phyloP scores from a whole-genome alignment of 2,113 vertebrate species.

The Bufo gargarizans region DNA sequence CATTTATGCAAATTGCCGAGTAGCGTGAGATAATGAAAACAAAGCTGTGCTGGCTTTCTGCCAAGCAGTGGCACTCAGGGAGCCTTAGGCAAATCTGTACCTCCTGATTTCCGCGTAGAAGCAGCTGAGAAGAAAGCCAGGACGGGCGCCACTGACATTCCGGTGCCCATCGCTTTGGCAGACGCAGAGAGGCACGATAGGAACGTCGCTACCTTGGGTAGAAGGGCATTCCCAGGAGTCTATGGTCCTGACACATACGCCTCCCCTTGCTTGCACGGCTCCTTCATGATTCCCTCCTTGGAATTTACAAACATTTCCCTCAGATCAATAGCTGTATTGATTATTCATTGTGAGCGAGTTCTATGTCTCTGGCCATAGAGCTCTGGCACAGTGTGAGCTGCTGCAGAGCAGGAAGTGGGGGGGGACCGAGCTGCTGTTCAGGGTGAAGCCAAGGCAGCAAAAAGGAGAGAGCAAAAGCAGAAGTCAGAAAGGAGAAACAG shows the following conservation, averaged over 20 bases:
- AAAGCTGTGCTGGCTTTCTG: conserved; percentile 80
- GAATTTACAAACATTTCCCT: conserved; percentile 87
- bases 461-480: conserved; percentile 64
- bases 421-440: conserved; percentile 66
- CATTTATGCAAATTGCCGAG: conserved; percentile 80
- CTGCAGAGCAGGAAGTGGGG: conserved; percentile 67
- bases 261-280: conserved; percentile 47
- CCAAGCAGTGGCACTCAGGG: conserved; percentile 76
- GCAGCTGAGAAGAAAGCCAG: conserved; percentile 76
- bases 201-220: conserved; percentile 46
- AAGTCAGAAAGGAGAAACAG: conserved; percentile 60
- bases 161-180: conserved; percentile 73
- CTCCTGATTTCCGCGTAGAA: conserved; percentile 73
- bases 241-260: conserved; percentile 45
- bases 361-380: conserved; percentile 83
- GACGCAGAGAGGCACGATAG: conserved; percentile 63
- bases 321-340: conserved; percentile 87
- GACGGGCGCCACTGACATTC: conserved; percentile 71
- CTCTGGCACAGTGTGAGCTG: conserved; percentile 76
- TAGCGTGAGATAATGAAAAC: conserved; percentile 81
- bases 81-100: conserved; percentile 75
- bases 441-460: conserved; percentile 65
- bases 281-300: conserved; percentile 70
- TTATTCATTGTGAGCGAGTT: conserved; percentile 83
- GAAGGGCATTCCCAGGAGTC: conserved; percentile 55